Evolutionary conservation across 2,888 invertebrate genomes (phyloP), one percentile per base, ranked within the genome.

Genomic region (Spialia ferax): DNA sequence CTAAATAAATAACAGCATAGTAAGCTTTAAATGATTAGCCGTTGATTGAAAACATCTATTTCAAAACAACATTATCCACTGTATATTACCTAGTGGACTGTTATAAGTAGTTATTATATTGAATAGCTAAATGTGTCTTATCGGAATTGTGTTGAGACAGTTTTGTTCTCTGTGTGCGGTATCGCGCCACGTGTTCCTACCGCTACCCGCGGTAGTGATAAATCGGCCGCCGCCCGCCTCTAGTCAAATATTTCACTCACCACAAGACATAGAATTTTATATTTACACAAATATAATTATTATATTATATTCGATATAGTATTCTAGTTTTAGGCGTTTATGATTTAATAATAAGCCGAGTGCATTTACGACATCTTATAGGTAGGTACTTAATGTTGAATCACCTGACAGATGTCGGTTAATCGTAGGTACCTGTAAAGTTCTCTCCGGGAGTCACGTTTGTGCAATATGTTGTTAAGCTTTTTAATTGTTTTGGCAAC

Each of bases 271-370:
- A 94, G 93, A 92, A 88, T 89, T 92, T 91, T 93, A 94, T 94
- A 94, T 94, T 94, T 94, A 94, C 91, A 94, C 91, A 93, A 89
- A 94, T 89, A 94, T 89, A 89, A 94, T 89, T 91, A 91, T 90
- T 89, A 90, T 87, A 91, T 93, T 94, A 93, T 93, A 94, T 91
- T 89, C n/a, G 86, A 93, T 91, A 92, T 92, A 93, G 89, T 94
- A 93, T 93, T 93, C 91, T 94, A 94, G 94, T 88, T 93, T 91
- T 91, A 94, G 91, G 91, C 88, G 82, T 87, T 89, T 93, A 89
- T 93, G 86, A 89, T 91, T 93, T 92, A 88, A 78, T 79, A 81
- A 77, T 91, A 87, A 88, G 89, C 85, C 79, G 82, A 84, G 81
- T 86, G 83, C 60, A 55, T 60, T 26, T 20, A 65, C 45, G 66